Base-by-base conservation (phyloP, 2,797 vertebrate species). In the Cheirogaleus major region DNA sequence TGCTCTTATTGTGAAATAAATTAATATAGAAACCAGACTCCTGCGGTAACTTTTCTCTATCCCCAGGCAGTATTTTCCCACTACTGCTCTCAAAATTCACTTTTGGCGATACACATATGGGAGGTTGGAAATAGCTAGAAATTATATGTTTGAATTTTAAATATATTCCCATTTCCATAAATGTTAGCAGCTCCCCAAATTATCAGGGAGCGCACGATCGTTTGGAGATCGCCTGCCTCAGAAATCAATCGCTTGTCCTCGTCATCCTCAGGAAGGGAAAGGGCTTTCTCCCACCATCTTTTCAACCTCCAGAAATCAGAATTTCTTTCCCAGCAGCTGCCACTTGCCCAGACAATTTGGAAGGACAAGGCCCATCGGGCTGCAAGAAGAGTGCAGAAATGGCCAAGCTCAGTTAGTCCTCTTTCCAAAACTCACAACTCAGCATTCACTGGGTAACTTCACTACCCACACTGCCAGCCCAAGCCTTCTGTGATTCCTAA, bases 91-190 rank as follows among this genome's bases (percentile, higher is more conserved):
- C 94, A 94, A 97, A 97, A 98, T 97, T 97, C 93, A 95, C 97
- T 98, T 96, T 95, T 88, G 91, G 96, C 45, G 50, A 80, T 95
- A 97, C 93, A 97, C 96, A 98, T 97, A 98, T 96, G 96, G 97
- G 79, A 97, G 84, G 95, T 96, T 97, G 81, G 95, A 98, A 97
- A 97, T 96, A 98, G 97, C 97, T 97, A 93, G 91, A 98, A 97
- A 98, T 97, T 96, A 95, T 91, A 94, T 70, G 95, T 96, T 95
- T 96, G 96, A 95, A 97, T 97, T 98, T 98, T 97, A 98, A 98
- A 97, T 97, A 97, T 89, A 97, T 97, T 96, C 95, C 92, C 69
- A 96, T 96, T 97, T 97, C 98, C 95, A 97, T 95, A 97, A 97
- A 95, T 93, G 97, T 95, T 95, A 97, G 91, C 94, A 79, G 88